Base-by-base conservation (phyloP, 2,113 vertebrate species). In the Agelaius phoeniceus region DNA sequence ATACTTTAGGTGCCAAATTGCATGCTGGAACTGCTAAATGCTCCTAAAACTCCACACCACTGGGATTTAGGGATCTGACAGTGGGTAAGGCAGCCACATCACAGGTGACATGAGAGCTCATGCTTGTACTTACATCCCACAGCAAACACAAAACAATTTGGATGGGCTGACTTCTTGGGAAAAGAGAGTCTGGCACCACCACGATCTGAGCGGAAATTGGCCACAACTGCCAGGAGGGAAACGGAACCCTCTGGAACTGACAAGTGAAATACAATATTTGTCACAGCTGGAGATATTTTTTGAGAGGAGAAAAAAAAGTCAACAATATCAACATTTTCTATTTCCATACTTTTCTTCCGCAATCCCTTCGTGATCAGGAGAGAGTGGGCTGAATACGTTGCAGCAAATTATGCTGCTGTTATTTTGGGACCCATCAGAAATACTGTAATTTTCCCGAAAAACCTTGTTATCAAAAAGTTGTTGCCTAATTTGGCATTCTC, bases 351-450 rank as follows among this genome's bases (percentile, higher is more conserved):
- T 93, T 65, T 88, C 74, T 94, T 90, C 83, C 0, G 1, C 69
- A 77, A 62, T 81, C 72, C 65, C 57, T 89, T 80, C 27, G 0
- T 65, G 68, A 90, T 84, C 86, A 92, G 85, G 78, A 81, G 92
- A 86, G 92, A 95, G 93, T 89, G 86, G 96, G 93, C 48, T 95
- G 94, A 86, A 94, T 57, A 68, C 6, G 2, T 52, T 43, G 72
- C 79, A 67, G 79, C 39, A 96, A 82, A 94, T 96, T 91, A 94
- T 7, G 0, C 78, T 59, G 71, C 51, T 0, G 28, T 97, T 97
- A 97, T 97, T 97, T 96, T 91, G 71, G 78, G 84, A 62, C 46
- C 71, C 74, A 74, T 54, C 74, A 95, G 84, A 96, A 94, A 88
- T 86, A 84, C 68, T 67, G 87, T 31, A 67, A 94, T 96, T 92